Conservation (phyloP, 2,797 vertebrate species). For the Cossypha heuglini region DNA sequence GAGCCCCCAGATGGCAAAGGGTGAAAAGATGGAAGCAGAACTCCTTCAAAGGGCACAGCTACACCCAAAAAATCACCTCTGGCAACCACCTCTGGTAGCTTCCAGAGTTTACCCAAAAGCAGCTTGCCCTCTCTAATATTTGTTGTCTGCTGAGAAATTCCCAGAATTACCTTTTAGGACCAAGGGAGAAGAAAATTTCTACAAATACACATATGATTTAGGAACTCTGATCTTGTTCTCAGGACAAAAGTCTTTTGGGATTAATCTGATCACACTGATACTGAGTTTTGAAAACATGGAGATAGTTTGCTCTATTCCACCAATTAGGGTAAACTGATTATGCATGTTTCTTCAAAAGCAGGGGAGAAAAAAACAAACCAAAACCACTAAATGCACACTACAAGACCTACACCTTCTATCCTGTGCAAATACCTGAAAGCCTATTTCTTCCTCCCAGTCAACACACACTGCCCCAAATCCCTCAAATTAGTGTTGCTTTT, state of each 20-base stretch:
- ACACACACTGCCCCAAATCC: neutral
- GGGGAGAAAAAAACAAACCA: neutral
- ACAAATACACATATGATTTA: neutral
- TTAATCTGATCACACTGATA: neutral
- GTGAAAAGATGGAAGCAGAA: fast-evolving
- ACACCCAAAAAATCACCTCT: neutral
- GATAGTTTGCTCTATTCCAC: neutral
- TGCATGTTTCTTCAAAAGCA: neutral
- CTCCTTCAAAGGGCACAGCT: neutral
- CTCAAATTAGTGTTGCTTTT: neutral
- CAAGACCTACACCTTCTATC: neutral
- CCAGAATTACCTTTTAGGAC: neutral
- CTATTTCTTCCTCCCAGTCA: neutral
- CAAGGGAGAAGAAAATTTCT: neutral
- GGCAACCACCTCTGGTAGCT: neutral
- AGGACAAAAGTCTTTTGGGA: neutral
- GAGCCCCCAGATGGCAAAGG: fast-evolving
- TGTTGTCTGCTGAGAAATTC: neutral
- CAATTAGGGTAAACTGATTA: neutral
- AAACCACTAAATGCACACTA: neutral
- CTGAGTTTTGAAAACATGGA: neutral
- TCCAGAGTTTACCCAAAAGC: neutral
- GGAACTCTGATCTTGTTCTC: neutral
- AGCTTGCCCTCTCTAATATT: neutral
- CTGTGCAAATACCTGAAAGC: neutral